Conservation (phyloP, 2,113 vertebrate species). For the Xiphias gladius region DNA sequence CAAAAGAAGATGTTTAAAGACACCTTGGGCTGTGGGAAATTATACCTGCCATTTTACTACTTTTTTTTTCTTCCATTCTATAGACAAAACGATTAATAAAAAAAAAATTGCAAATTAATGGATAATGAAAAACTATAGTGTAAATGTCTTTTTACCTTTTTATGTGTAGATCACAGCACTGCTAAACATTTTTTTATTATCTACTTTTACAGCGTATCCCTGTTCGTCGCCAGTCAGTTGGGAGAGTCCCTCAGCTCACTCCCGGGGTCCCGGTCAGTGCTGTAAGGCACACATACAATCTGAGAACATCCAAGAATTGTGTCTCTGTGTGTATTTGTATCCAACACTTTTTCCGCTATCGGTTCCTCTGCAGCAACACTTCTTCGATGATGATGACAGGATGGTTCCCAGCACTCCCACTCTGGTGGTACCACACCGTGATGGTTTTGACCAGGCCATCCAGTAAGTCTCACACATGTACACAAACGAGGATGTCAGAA, state of each 20-base stretch:
- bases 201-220: slow-evolving; percentile 77
- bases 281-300: slow-evolving; percentile 81
- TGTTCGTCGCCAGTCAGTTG: slow-evolving; percentile 88
- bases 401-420: slow-evolving; percentile 97
- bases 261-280: slow-evolving; percentile 88
- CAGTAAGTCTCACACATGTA: slow-evolving; percentile 87
- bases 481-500: neutral
- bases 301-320: neutral
- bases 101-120: neutral
- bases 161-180: neutral
- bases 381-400: slow-evolving; percentile 95
- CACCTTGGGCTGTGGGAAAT: too few relatives aligned
- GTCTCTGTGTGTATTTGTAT: neutral
- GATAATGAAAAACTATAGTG: neutral
- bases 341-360: neutral
- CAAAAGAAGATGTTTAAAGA: too few relatives aligned
- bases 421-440: slow-evolving; percentile 92
- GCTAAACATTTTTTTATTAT: neutral
- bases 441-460: slow-evolving; percentile 94
- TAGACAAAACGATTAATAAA: too few relatives aligned
- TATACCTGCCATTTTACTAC: too few relatives aligned
- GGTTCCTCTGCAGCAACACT: slow-evolving; percentile 87
- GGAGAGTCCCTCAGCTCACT: slow-evolving; percentile 90
- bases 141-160: neutral
- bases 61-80: too few relatives aligned